These are phyloP conservation scores for Drosophila rubida DNA, from an alignment of 2,888 invertebrate species.

Conservation along the genomic window DNA sequence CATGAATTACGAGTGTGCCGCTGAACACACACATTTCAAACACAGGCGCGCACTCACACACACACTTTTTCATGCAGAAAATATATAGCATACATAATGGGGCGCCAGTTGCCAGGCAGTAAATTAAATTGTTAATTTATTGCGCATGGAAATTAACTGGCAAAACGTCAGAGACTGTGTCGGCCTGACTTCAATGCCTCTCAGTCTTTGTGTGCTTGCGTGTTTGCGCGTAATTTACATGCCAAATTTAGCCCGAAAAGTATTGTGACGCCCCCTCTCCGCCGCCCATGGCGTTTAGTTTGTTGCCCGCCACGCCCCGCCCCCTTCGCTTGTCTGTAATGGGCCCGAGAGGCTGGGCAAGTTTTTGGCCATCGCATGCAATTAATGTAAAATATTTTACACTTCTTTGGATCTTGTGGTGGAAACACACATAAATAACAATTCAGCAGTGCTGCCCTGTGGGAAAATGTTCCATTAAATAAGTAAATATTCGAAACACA, in stretches of 20 bases:
- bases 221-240: constrained; percentile 40
- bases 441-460: constrained; percentile 35
- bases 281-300: constrained; percentile 17
- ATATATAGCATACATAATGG: constrained; percentile 29
- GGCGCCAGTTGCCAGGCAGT: constrained; percentile 47
- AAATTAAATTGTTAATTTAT: constrained; percentile 80
- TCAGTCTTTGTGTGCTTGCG: constrained; percentile 27
- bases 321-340: not conserved
- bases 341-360: constrained; percentile 16
- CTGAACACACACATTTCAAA: not conserved
- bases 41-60: not conserved
- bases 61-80: not conserved
- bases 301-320: constrained; percentile 14
- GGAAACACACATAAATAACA: constrained; percentile 52
- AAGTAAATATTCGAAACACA: constrained; percentile 44
- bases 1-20: constrained; percentile 37
- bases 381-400: constrained; percentile 67
- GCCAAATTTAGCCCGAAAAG: constrained; percentile 21
- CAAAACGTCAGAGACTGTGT: constrained; percentile 51
- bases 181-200: not conserved
- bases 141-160: constrained; percentile 75
- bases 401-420: constrained; percentile 53
- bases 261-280: constrained; percentile 19
- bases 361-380: constrained; percentile 44
- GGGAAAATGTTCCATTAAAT: constrained; percentile 52